These are phyloP conservation scores for Chelonus insularis DNA, from an alignment of 1,140 invertebrate genomes.

Conservation along the genomic window DNA sequence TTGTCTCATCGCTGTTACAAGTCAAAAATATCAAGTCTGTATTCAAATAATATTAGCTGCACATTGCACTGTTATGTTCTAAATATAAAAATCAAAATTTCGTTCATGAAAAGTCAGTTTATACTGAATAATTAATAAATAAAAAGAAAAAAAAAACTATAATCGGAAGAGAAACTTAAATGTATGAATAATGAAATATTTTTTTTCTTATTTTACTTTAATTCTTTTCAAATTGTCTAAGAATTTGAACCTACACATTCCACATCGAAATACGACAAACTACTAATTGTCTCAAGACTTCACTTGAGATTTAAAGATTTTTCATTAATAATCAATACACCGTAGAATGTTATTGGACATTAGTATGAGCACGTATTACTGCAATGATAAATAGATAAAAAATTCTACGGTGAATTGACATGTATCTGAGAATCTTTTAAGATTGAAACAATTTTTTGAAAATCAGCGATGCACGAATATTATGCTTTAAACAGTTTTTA, in stretches of 20 bases:
- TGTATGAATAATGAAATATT: not conserved
- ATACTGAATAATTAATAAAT: slow-evolving; percentile 12
- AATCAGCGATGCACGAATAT: not conserved
- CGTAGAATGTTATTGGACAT: slow-evolving; percentile 4
- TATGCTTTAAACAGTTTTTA: not conserved
- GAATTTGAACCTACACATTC: slow-evolving; percentile 19
- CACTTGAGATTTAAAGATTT: not conserved
- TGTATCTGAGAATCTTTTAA: not conserved
- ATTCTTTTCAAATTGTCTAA: slow-evolving; percentile 15
- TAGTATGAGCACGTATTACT: not conserved
- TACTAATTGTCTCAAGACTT: slow-evolving; percentile 9
- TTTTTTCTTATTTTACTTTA: too few species aligned
- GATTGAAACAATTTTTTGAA: not conserved
- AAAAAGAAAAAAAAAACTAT: slow-evolving; percentile 16
- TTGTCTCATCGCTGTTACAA: slow-evolving; percentile 20
- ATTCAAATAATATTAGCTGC: slow-evolving; percentile 20
- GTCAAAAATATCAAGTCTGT: slow-evolving; percentile 23
- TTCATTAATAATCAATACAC: slow-evolving; percentile 2
- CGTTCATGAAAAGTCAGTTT: not conserved
- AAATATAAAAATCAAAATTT: slow-evolving; percentile 20
- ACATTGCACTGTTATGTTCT: slow-evolving; percentile 23
- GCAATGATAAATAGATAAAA: not conserved
- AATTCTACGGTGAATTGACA: not conserved
- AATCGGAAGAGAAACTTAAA: slow-evolving; percentile 3
- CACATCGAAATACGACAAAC: slow-evolving; percentile 21